Evolutionary conservation across 1,140 invertebrate species (phyloP).

Genomic region (Gonioctena quinquepunctata): DNA sequence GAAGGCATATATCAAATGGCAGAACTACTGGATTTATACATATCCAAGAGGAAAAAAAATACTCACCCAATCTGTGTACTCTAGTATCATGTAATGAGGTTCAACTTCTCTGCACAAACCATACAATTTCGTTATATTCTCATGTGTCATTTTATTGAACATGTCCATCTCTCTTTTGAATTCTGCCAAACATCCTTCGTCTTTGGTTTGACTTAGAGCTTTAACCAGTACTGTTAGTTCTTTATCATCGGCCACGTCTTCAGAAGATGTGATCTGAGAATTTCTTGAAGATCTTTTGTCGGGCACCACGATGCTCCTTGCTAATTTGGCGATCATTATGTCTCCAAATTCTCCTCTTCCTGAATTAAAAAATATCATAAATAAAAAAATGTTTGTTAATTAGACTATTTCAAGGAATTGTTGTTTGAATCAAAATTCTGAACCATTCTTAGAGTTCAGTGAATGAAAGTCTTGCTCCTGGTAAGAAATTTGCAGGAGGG

Average conservation of each 20-base stretch:
- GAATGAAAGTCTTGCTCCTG: too few species aligned
- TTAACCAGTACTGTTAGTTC: slow-evolving; percentile 71
- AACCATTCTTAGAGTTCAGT: too few species aligned
- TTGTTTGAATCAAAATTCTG: too few species aligned
- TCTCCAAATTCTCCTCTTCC: slow-evolving; percentile 91
- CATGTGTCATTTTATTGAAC: slow-evolving; percentile 78
- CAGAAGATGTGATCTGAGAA: slow-evolving; percentile 38
- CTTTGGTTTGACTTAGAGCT: slow-evolving; percentile 72
- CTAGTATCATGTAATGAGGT: slow-evolving; percentile 86
- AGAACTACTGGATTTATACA: background rate
- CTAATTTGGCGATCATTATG: slow-evolving; percentile 76
- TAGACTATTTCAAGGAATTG: background rate
- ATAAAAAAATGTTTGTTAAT: background rate
- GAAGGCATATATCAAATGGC: too few species aligned
- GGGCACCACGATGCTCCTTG: slow-evolving; percentile 53
- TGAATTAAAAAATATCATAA: background rate
- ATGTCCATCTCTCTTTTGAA: slow-evolving; percentile 88
- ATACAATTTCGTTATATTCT: slow-evolving; percentile 76
- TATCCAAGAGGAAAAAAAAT: slow-evolving; percentile 15
- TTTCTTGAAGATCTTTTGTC: slow-evolving; percentile 49
- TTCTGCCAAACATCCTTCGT: slow-evolving; percentile 76
- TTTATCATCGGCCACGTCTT: slow-evolving; percentile 55
- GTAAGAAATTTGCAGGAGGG: too few species aligned
- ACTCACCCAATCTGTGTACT: slow-evolving; percentile 90
- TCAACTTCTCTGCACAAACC: slow-evolving; percentile 83